These are phyloP conservation scores for Solea senegalensis DNA, from an alignment of 2,113 vertebrate genomes.

Conservation along the genomic window DNA sequence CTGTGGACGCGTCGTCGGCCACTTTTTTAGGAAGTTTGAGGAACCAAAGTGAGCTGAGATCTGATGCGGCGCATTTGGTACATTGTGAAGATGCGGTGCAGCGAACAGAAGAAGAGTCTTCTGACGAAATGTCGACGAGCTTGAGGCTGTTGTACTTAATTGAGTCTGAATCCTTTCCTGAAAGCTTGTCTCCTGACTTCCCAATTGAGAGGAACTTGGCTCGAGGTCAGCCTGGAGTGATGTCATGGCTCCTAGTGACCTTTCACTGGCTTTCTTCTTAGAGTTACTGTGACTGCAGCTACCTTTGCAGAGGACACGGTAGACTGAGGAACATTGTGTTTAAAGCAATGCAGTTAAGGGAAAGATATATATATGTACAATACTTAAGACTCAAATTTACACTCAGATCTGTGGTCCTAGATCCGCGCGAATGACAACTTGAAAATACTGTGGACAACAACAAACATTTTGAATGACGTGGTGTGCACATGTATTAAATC, in stretches of 20 bases:
- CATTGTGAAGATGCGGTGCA: constrained; percentile 12
- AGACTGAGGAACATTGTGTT: background rate
- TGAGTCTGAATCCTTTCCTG: constrained; percentile 70
- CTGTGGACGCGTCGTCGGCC: constrained; percentile 64
- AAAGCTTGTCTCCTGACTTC: constrained; percentile 65
- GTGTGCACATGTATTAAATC: constrained; percentile 11
- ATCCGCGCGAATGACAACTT: background rate
- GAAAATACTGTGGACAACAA: background rate
- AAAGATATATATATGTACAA: background rate
- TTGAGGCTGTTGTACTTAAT: constrained; percentile 71
- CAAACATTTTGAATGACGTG: background rate
- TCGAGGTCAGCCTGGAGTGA: constrained; percentile 67
- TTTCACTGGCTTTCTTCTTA: constrained; percentile 64
- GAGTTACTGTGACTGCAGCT: constrained; percentile 36
- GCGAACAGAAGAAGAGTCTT: constrained; percentile 54
- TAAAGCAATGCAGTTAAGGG: too few relatives aligned
- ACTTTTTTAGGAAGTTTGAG: constrained; percentile 57
- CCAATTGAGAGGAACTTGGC: constrained; percentile 72
- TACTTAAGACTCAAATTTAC: background rate
- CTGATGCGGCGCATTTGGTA: background rate
- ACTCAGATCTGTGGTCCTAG: background rate
- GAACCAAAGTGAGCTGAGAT: constrained; percentile 53
- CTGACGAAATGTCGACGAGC: constrained; percentile 71
- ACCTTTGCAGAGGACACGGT: constrained; percentile 18
- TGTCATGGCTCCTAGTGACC: constrained; percentile 77